Evolutionary conservation across 2,113 vertebrate genomes (phyloP).

Genomic region (Lipophrys pholis): DNA sequence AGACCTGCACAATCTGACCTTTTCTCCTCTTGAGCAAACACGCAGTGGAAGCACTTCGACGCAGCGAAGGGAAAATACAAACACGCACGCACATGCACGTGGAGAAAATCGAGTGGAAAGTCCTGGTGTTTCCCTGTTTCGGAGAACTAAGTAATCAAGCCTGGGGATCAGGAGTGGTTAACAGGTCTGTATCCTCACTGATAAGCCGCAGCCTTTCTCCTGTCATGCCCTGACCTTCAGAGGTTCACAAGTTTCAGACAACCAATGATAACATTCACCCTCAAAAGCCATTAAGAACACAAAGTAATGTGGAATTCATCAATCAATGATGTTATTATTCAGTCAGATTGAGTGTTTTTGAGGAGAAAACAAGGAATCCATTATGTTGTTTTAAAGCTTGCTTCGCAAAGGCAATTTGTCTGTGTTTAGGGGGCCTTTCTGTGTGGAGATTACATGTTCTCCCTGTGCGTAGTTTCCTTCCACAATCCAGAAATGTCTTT

Average conservation of each 20-base stretch:
- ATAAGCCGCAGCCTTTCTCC: conserved; percentile 56
- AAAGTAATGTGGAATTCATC: too few relatives aligned
- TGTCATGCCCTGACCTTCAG: conserved; percentile 7
- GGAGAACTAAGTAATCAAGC: conserved; percentile 58
- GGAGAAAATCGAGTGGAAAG: conserved; percentile 55
- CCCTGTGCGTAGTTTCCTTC: too few relatives aligned
- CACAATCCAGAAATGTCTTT: too few relatives aligned
- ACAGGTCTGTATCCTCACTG: conserved; percentile 71
- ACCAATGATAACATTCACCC: too few relatives aligned
- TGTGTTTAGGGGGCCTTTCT: too few relatives aligned
- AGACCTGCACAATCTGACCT: conserved; percentile 51
- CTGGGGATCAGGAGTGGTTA: conserved; percentile 45
- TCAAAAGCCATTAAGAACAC: too few relatives aligned
- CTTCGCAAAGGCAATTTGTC: too few relatives aligned
- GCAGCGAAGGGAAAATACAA: conserved; percentile 66
- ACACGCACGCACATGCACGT: conserved; percentile 42
- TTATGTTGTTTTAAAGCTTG: too few relatives aligned
- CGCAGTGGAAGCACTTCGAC: conserved; percentile 63
- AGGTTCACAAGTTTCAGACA: conserved; percentile 17
- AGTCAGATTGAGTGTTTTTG: too few relatives aligned
- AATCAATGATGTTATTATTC: too few relatives aligned
- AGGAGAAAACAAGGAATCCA: too few relatives aligned
- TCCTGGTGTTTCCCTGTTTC: conserved; percentile 46
- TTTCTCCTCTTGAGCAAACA: conserved; percentile 62
- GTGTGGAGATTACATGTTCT: too few relatives aligned